These are phyloP conservation scores for Tethea ocularis DNA, from an alignment of 2,888 invertebrate species.

Conservation along the genomic window DNA sequence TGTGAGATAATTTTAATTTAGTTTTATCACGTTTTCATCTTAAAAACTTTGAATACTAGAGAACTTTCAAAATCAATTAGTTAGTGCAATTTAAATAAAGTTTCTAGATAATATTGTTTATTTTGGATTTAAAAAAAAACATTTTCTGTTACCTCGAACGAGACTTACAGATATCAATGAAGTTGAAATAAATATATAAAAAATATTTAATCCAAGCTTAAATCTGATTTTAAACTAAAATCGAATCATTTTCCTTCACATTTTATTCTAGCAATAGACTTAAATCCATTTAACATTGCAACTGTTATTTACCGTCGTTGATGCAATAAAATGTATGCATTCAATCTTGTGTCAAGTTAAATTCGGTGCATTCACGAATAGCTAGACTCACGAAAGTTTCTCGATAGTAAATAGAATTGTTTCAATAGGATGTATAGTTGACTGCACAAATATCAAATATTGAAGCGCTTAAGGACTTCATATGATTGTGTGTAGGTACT, in stretches of 20 bases:
- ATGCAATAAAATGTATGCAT: conserved; percentile 66
- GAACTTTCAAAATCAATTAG: too few species aligned
- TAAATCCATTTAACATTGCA: conserved; percentile 13
- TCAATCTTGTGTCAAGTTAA: conserved; percentile 61
- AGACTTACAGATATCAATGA: too few species aligned
- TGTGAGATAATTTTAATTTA: too few species aligned
- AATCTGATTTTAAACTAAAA: background rate
- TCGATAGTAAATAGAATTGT: conserved; percentile 64
- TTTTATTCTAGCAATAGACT: background rate
- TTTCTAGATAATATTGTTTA: too few species aligned
- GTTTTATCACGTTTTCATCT: too few species aligned
- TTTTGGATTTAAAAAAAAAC: too few species aligned
- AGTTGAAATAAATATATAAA: background rate
- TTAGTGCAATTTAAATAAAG: too few species aligned
- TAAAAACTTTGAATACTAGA: too few species aligned
- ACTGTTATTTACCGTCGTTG: conserved; percentile 35
- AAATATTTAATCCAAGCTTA: background rate
- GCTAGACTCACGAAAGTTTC: conserved; percentile 38
- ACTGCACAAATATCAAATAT: conserved; percentile 6
- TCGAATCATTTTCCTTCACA: background rate
- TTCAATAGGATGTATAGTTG: conserved; percentile 41
- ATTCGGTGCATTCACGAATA: conserved; percentile 56
- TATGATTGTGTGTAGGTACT: background rate
- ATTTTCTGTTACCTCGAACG: too few species aligned
- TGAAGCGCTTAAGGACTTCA: background rate